These are phyloP conservation scores for Spilogale gracilis DNA, from an alignment of 2,113 vertebrate genomes.

Conservation along the genomic window DNA sequence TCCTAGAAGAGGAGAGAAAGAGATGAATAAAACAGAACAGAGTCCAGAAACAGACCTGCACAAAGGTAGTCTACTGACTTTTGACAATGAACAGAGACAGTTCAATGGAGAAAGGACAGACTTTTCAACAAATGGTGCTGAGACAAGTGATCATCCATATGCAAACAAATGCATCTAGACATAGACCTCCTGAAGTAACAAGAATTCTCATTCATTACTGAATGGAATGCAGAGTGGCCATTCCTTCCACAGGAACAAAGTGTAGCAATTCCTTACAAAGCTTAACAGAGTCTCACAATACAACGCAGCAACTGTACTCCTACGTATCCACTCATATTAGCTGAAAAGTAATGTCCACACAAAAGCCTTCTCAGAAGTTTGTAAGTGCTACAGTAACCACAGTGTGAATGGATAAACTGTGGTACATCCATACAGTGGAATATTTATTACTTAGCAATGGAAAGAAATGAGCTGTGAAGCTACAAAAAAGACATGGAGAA, in stretches of 20 bases:
- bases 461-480: not conserved
- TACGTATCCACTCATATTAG: not conserved
- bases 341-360: not conserved
- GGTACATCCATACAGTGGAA: not conserved
- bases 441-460: not conserved
- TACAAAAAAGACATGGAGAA: not conserved
- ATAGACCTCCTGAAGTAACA: not conserved
- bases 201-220: not conserved
- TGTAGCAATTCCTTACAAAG: not conserved
- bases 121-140: not conserved
- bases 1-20: not conserved
- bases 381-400: not conserved
- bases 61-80: not conserved
- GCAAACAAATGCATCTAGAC: not conserved
- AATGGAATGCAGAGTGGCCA: not conserved
- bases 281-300: not conserved
- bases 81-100: constrained; percentile 7
- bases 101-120: not conserved
- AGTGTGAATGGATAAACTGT: not conserved
- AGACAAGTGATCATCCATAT: not conserved
- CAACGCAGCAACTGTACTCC: not conserved
- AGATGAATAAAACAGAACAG: not conserved
- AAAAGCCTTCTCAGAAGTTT: not conserved
- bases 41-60: not conserved
- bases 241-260: not conserved